Evolutionary conservation across 2,888 invertebrate species (phyloP).

Genomic region (Apotomis capreana): DNA sequence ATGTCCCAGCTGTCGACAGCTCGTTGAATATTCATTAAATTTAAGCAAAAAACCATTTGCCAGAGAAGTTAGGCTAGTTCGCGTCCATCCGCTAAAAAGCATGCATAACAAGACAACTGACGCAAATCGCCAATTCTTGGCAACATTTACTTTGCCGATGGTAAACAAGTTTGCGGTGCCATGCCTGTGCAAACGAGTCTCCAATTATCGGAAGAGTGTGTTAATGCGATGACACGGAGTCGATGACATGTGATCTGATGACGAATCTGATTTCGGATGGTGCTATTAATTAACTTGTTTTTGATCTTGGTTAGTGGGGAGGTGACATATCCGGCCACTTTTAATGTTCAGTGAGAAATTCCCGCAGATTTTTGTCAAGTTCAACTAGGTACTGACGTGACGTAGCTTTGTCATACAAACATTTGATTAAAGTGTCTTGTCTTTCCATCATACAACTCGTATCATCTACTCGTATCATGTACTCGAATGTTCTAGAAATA

Average conservation of each 20-base stretch:
- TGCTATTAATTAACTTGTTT: conserved; percentile 24
- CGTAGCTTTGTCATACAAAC: no score
- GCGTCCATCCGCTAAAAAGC: conserved; percentile 64
- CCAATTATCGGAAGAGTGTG: conserved; percentile 35
- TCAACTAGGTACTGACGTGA: no score
- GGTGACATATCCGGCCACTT: conserved; percentile 16
- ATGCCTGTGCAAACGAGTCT: conserved; percentile 28
- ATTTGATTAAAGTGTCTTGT: no score
- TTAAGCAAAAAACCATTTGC: conserved; percentile 58
- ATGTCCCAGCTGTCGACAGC: no score
- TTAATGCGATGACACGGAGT: conserved; percentile 30
- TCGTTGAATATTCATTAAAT: no score
- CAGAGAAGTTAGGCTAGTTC: conserved; percentile 62
- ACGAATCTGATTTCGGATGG: conserved; percentile 15
- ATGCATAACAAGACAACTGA: conserved; percentile 61
- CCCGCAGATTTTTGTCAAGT: neutral
- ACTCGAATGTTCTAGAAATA: no score
- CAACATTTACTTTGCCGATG: conserved; percentile 48
- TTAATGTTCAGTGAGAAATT: neutral
- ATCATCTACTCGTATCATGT: no score
- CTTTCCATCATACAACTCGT: no score
- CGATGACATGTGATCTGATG: conserved; percentile 33
- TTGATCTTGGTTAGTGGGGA: conserved; percentile 10
- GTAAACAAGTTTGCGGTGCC: conserved; percentile 33
- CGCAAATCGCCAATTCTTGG: conserved; percentile 60